These are phyloP conservation scores for Drosophila acutilabella DNA, from an alignment of 2,888 invertebrate species.

Conservation along the genomic window DNA sequence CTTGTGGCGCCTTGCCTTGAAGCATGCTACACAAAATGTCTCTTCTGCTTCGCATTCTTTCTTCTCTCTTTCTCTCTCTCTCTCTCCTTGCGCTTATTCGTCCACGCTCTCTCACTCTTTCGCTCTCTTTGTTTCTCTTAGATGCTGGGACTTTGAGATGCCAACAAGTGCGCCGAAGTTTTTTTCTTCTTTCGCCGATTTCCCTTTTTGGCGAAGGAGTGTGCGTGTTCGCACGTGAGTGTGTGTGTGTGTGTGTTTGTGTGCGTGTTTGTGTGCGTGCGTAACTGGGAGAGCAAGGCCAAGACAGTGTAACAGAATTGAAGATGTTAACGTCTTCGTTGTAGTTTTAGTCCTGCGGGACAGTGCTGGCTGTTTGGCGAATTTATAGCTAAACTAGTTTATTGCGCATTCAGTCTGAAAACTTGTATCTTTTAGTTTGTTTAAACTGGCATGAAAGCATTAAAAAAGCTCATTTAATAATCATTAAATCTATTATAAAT, in stretches of 20 bases:
- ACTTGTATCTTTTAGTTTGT: too few relatives aligned
- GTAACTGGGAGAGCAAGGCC: conserved; percentile 41
- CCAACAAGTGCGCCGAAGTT: conserved; percentile 75
- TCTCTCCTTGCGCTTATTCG: too few relatives aligned
- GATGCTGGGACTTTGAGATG: conserved; percentile 59
- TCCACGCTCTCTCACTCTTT: conserved; percentile 5
- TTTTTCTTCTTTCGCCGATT: conserved; percentile 22
- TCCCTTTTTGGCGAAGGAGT: conserved; percentile 31
- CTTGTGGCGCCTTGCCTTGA: conserved; percentile 30
- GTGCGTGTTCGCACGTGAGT: conserved; percentile 11
- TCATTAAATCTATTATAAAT: too few relatives aligned
- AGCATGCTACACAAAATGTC: conserved; percentile 56
- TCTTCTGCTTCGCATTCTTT: conserved; percentile 9
- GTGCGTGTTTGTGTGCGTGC: conserved; percentile 20
- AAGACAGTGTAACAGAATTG: conserved; percentile 44
- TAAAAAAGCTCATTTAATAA: too few relatives aligned
- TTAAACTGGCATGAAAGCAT: too few relatives aligned
- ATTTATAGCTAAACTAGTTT: neutral
- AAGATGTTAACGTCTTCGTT: conserved; percentile 69
- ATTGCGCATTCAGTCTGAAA: too few relatives aligned
- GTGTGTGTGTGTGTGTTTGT: conserved; percentile 13
- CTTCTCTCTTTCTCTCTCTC: too few relatives aligned
- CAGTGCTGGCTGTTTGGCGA: neutral
- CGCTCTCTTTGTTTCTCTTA: conserved; percentile 41
- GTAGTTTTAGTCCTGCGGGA: conserved; percentile 60